Conservation (phyloP, 2,113 vertebrate species). For the Ictidomys tridecemlineatus region DNA sequence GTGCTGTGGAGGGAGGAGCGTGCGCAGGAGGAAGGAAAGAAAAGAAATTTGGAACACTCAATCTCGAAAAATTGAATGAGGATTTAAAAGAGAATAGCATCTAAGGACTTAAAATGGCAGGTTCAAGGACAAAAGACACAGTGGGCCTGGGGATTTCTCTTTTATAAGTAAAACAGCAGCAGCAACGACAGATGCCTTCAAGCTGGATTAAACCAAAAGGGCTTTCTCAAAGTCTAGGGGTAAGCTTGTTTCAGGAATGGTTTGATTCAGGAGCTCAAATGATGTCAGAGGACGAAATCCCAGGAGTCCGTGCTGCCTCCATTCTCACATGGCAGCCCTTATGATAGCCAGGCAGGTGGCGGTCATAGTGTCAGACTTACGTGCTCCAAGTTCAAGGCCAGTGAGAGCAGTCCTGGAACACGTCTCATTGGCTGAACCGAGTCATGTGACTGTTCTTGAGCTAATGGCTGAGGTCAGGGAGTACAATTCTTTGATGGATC, state of each 20-base stretch:
- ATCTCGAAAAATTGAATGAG: background rate
- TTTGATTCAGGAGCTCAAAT: constrained; percentile 10
- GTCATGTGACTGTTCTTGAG: background rate
- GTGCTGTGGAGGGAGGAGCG: background rate
- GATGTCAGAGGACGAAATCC: background rate
- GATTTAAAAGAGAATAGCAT: background rate
- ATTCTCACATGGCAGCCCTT: background rate
- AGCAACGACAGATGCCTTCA: background rate
- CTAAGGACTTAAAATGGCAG: background rate
- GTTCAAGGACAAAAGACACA: background rate
- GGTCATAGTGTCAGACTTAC: background rate
- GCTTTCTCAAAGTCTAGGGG: background rate
- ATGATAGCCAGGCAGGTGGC: background rate
- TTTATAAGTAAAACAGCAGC: background rate
- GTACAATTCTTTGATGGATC: background rate
- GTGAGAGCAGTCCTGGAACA: background rate
- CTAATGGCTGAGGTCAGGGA: background rate
- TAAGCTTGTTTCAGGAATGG: background rate
- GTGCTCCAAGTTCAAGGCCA: background rate
- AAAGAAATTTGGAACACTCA: background rate
- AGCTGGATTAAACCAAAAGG: background rate
- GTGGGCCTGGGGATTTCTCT: background rate
- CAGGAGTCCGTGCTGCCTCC: background rate
- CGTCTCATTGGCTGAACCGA: background rate
- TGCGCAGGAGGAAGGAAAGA: background rate